Evolutionary conservation across 1,140 invertebrate genomes (phyloP).

Genomic region (Macrobrachium rosenbergii): DNA sequence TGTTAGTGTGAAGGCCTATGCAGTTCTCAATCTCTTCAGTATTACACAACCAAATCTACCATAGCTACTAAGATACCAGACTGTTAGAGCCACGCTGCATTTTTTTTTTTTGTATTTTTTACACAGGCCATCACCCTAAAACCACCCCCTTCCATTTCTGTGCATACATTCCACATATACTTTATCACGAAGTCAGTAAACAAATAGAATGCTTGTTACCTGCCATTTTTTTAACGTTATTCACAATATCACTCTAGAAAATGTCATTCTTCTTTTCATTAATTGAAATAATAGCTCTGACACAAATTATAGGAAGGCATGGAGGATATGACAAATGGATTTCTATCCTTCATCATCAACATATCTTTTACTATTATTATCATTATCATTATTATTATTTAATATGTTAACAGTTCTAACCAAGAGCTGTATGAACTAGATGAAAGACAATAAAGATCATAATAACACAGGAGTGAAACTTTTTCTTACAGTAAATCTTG

Average conservation of each 20-base stretch:
- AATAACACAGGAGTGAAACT: conserved; percentile 23
- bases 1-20: conserved; percentile 25
- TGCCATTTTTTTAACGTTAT: conserved; percentile 19
- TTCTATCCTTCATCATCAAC: neutral
- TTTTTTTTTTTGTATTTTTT: too few relatives aligned
- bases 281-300: conserved; percentile 26
- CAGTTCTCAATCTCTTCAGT: conserved; percentile 14
- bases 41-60: conserved; percentile 39
- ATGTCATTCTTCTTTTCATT: neutral
- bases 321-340: neutral
- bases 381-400: conserved; percentile 12
- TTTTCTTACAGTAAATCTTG: conserved; percentile 22
- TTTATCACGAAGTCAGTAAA: conserved; percentile 27
- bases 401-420: conserved; percentile 34
- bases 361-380: neutral
- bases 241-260: conserved; percentile 28
- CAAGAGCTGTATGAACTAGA: conserved; percentile 25
- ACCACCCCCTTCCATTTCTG: conserved; percentile 25
- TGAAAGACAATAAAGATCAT: conserved; percentile 30
- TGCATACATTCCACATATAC: conserved; percentile 34
- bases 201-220: conserved; percentile 41
- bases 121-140: conserved; percentile 31
- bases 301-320: conserved; percentile 45
- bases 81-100: neutral
- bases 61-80: conserved; percentile 18